Conservation (phyloP, 2,113 vertebrate species). For the Pimephales promelas region DNA sequence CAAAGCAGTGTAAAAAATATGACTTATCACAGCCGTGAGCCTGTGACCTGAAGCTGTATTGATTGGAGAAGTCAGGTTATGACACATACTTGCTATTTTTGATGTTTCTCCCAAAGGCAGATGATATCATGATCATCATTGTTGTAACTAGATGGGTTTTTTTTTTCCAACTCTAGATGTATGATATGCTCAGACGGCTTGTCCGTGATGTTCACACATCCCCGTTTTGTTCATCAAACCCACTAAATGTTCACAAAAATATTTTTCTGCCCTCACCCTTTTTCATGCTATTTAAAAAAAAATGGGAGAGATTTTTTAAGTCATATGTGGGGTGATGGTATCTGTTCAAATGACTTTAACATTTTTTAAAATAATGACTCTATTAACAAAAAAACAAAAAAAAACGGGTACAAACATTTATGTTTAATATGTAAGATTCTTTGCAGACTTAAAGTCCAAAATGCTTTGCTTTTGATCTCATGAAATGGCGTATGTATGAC, state of each 20-base stretch:
- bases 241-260: no score
- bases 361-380: neutral
- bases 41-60: neutral
- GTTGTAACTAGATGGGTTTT: neutral
- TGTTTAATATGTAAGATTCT: neutral
- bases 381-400: neutral
- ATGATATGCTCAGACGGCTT: neutral
- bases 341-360: neutral
- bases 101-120: neutral
- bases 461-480: no score
- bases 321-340: neutral
- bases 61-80: slow-evolving; percentile 13
- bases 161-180: neutral
- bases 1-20: neutral
- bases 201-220: neutral
- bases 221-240: neutral
- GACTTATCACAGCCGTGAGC: neutral
- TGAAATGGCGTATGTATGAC: no score
- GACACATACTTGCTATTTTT: neutral
- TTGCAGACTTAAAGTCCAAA: neutral
- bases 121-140: slow-evolving; percentile 5
- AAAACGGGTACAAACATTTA: no score
- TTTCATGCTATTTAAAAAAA: neutral
- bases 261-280: neutral
- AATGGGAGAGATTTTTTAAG: neutral